Conservation (phyloP, 2,113 vertebrate genomes). For the Rousettus leschenaultii region DNA sequence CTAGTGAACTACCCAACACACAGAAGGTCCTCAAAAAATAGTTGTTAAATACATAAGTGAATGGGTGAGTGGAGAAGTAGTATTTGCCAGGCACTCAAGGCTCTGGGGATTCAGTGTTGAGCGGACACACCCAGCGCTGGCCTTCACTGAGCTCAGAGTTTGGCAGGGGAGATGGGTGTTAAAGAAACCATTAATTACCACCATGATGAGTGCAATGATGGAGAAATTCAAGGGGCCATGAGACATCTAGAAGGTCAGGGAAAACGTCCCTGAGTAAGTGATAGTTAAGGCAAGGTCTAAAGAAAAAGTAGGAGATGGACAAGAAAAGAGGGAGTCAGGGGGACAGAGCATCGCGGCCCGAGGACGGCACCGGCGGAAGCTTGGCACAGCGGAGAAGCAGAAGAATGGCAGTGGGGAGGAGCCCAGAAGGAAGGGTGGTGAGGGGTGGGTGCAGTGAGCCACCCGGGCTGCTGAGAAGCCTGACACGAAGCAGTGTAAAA, state of each 20-base stretch:
- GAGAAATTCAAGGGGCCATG: rapidly evolving
- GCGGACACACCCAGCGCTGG: not conserved
- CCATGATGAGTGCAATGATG: rapidly evolving
- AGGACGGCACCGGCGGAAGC: not conserved
- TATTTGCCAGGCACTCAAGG: not conserved
- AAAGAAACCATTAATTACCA: not conserved
- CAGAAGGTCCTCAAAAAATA: not conserved
- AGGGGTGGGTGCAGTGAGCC: rapidly evolving
- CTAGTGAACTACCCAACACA: rapidly evolving
- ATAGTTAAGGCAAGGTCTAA: not conserved
- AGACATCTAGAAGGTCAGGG: not conserved
- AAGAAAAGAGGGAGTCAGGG: not conserved
- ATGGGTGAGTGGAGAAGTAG: not conserved
- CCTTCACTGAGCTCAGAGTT: not conserved
- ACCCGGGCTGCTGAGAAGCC: rapidly evolving
- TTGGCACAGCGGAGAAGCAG: rapidly evolving
- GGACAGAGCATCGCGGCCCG: rapidly evolving
- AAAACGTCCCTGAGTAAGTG: not conserved
- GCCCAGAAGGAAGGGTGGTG: rapidly evolving
- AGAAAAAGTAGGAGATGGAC: not conserved
- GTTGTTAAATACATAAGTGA: not conserved
- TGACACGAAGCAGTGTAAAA: not conserved
- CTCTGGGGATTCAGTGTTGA: not conserved
- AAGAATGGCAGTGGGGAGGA: rapidly evolving
- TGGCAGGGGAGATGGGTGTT: not conserved